Conservation (phyloP, 2,797 vertebrate genomes). For the Yasuhikotakia modesta region DNA sequence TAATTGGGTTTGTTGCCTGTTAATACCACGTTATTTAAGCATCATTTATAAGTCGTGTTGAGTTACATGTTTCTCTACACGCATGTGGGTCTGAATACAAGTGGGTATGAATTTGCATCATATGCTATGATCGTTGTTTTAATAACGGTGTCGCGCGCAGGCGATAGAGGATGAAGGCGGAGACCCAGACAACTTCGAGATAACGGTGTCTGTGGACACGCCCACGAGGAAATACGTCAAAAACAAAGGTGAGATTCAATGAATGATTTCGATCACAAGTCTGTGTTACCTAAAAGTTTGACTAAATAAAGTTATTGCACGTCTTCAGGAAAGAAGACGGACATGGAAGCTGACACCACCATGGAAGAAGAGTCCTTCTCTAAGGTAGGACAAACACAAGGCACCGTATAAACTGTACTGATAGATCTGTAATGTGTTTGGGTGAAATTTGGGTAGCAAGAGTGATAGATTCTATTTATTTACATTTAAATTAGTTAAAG, state of each 20-base stretch:
- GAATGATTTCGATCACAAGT: conserved; percentile 19
- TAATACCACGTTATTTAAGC: background rate
- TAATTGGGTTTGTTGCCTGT: background rate
- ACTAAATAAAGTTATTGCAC: background rate
- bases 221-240: conserved; percentile 85
- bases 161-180: conserved; percentile 95
- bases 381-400: conserved; percentile 80
- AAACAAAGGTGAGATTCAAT: conserved; percentile 83
- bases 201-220: conserved; percentile 78
- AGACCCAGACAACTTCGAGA: conserved; percentile 89
- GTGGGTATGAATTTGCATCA: background rate
- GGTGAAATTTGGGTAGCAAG: too few species aligned
- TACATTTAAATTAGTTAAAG: too few species aligned
- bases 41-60: background rate
- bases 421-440: too few species aligned
- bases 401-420: background rate
- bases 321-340: conserved; percentile 84
- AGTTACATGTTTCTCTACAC: background rate
- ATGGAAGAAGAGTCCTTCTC: conserved; percentile 86
- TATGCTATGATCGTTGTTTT: background rate
- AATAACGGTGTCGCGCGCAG: conserved; percentile 67
- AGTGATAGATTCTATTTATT: too few species aligned
- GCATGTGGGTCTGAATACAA: background rate
- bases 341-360: conserved; percentile 85
- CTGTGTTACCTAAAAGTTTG: background rate